Base-by-base conservation (phyloP, 2,888 invertebrate species). In the Athetis lepigone region DNA sequence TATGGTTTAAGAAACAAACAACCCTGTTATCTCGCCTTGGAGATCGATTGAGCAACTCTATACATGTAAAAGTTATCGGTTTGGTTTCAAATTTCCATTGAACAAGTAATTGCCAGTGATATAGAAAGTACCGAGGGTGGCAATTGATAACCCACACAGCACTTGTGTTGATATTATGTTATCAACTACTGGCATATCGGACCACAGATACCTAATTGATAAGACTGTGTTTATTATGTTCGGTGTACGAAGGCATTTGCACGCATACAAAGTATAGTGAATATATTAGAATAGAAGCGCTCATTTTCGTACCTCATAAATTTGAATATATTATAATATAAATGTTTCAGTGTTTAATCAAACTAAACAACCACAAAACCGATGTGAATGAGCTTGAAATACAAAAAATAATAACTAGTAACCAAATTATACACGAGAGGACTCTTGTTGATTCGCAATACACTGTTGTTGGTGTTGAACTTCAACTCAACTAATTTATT, bases 101-200 rank as follows among this genome's bases (percentile, higher is more conserved):
- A 61, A 37, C 57, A 74, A 75, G 71, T 81, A 78, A 78, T 75
- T 75, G 73, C 58, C 70, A 47, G 54, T 60, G n/a, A 68, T 47
- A 65, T 60, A 52, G 42, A 47, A 66, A 25, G 58, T 27, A 36
- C 33, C 27, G 13, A 47, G 39, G 68, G 39, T 60, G 42, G 43
- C 62, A 62, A 70, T 70, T 68, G 70, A 65, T 70, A 77, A 63
- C 59, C 37, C 59, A 59, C 23, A 52, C 56, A 39, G 60, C 56
- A 33, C 11, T 33, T 67, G 55, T 56, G 68, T 58, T 52, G 59
- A 76, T 83, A 85, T 85, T 87, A 67, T 70, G 75, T 70, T 90
- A 89, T 90, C 88, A 82, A 68, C 60, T 56, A 75, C 82, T 81
- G 76, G 70, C 83, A 74, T 88, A 90, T 90, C 88, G 79, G 59